These are phyloP conservation scores for Resseliella maxima DNA, from an alignment of 2,888 invertebrate species.

Conservation along the genomic window DNA sequence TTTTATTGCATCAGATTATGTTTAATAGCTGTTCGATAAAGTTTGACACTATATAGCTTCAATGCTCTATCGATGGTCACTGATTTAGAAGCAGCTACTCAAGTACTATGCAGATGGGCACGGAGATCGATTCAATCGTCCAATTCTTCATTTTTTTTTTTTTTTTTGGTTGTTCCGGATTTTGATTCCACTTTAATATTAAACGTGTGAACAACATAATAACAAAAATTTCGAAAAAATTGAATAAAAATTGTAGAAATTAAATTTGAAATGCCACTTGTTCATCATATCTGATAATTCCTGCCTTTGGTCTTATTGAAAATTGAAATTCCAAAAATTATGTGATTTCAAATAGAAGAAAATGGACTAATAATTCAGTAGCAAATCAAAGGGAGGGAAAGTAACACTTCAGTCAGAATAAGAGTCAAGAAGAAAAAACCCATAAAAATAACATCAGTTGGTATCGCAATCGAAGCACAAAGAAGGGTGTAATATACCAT, in stretches of 20 bases:
- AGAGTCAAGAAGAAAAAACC: neutral
- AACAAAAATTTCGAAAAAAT: neutral
- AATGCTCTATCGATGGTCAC: neutral
- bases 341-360: neutral
- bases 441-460: constrained; percentile 15
- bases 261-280: too few species aligned
- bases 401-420: neutral
- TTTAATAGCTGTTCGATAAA: constrained; percentile 42
- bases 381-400: neutral
- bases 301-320: neutral
- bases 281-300: neutral
- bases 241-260: too few species aligned
- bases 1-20: constrained; percentile 54
- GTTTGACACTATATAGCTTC: neutral
- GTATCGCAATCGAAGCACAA: neutral
- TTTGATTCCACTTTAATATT: neutral
- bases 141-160: neutral
- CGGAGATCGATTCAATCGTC: too few species aligned
- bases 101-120: neutral
- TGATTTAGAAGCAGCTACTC: neutral
- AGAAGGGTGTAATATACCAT: neutral
- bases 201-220: neutral
- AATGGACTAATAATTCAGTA: neutral
- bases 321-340: neutral
- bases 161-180: neutral